phyloP scores from a whole-genome alignment of 64 coral and sea anemone species.

The Montipora efflorescens region DNA sequence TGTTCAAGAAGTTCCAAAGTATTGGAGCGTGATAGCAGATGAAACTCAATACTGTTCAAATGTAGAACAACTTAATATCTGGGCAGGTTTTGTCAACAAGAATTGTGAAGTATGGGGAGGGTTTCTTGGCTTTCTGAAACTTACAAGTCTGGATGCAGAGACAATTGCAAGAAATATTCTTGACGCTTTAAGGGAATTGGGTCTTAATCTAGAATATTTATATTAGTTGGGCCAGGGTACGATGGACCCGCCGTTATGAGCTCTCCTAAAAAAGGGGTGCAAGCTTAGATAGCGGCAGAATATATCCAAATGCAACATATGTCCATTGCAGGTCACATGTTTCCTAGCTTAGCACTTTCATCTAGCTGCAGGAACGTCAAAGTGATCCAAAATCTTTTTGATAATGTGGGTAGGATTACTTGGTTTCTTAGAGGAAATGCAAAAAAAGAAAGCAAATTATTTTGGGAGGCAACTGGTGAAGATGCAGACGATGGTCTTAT shows the following conservation, averaged over 20 bases:
- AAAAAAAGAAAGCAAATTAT: not conserved
- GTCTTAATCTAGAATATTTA: not conserved
- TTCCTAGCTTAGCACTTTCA: not conserved
- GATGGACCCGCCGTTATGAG: not conserved
- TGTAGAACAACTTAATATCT: not conserved
- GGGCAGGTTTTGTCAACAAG: not conserved
- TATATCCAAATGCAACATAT: not conserved
- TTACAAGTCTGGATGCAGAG: conserved; percentile 2
- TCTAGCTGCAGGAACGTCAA: not conserved
- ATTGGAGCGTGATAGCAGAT: conserved; percentile 65
- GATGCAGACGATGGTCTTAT: too few relatives aligned
- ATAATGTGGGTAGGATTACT: not conserved
- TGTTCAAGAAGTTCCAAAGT: conserved; percentile 47
- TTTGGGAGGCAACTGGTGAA: too few relatives aligned
- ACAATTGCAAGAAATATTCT: not conserved
- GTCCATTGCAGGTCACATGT: not conserved
- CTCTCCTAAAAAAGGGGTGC: not conserved
- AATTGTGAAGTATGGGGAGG: not conserved
- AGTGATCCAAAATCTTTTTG: not conserved
- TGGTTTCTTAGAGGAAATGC: not conserved
- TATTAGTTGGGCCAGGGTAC: not conserved
- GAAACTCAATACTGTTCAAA: conserved; percentile 23
- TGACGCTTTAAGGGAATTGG: not conserved
- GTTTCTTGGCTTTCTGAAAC: not conserved
- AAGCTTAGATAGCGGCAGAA: not conserved